These are phyloP conservation scores for Microctonus brassicae DNA, from an alignment of 2,888 invertebrate genomes.

Conservation along the genomic window DNA sequence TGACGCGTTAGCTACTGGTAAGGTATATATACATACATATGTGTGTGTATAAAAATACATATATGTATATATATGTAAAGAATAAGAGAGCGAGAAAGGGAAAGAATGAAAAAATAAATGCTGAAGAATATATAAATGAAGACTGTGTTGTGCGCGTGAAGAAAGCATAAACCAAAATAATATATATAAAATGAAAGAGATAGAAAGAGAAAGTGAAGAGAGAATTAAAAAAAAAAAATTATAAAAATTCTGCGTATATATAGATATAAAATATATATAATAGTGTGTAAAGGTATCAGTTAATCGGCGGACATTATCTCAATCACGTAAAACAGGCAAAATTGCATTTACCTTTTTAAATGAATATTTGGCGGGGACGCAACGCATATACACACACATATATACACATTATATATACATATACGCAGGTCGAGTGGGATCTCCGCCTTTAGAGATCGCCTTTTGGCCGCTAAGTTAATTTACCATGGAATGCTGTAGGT, in stretches of 20 bases:
- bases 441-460: slow-evolving; percentile 64
- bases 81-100: not conserved
- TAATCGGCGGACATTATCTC: slow-evolving; percentile 69
- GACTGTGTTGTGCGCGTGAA: slow-evolving; percentile 6
- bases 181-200: slow-evolving; percentile 7
- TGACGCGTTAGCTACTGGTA: slow-evolving; percentile 65
- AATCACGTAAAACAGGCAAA: slow-evolving; percentile 70
- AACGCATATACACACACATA: slow-evolving; percentile 3
- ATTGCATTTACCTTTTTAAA: slow-evolving; percentile 70
- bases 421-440: slow-evolving; percentile 61
- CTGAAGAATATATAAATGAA: too few relatives aligned
- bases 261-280: too few relatives aligned
- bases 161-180: not conserved
- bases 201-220: slow-evolving; percentile 1
- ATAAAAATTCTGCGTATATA: slow-evolving; percentile 22
- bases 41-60: not conserved
- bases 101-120: not conserved
- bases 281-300: slow-evolving; percentile 51
- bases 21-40: slow-evolving; percentile 33
- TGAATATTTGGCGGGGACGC: slow-evolving; percentile 71
- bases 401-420: not conserved
- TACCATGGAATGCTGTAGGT: slow-evolving; percentile 67
- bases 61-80: not conserved
- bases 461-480: slow-evolving; percentile 69
- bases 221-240: not conserved